Conservation (phyloP, 2,113 vertebrate genomes). For the Archocentrus centrarchus region DNA sequence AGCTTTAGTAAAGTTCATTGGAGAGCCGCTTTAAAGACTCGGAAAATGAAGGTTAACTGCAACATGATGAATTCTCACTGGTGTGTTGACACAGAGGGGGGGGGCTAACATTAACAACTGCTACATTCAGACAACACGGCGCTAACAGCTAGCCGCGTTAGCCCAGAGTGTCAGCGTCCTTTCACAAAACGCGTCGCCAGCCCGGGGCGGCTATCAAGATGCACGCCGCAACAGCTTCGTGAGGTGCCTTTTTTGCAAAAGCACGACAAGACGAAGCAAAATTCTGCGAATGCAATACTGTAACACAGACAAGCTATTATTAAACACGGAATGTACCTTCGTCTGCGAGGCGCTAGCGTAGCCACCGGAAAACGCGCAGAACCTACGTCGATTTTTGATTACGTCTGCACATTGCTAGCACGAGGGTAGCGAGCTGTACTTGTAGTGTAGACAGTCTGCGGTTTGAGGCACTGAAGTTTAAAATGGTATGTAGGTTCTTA, state of each 20-base stretch:
- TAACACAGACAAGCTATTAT: neutral
- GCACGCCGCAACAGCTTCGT: neutral
- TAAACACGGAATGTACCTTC: constrained; percentile 52
- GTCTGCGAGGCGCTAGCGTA: constrained; percentile 47
- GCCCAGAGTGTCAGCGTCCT: constrained; percentile 48
- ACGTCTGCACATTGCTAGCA: constrained; percentile 44
- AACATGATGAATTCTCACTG: neutral
- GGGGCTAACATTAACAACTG: constrained; percentile 10
- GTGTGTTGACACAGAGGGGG: constrained; percentile 13
- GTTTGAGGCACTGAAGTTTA: neutral
- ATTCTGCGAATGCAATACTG: neutral
- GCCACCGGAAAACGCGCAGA: constrained; percentile 69
- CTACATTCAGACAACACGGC: neutral
- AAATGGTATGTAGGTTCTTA: constrained; percentile 63
- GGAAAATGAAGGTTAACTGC: neutral
- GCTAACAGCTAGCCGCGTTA: constrained; percentile 56
- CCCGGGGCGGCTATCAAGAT: neutral
- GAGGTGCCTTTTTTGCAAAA: neutral
- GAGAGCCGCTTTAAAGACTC: neutral
- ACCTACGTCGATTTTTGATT: constrained; percentile 60
- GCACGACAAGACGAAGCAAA: neutral
- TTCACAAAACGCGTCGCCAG: neutral
- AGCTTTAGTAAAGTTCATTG: neutral
- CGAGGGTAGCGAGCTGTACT: constrained; percentile 44
- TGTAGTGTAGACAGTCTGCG: neutral